phyloP scores from a whole-genome alignment of 35 echinoderm and acorn worm genomes.

The Stichopus chloronotus region DNA sequence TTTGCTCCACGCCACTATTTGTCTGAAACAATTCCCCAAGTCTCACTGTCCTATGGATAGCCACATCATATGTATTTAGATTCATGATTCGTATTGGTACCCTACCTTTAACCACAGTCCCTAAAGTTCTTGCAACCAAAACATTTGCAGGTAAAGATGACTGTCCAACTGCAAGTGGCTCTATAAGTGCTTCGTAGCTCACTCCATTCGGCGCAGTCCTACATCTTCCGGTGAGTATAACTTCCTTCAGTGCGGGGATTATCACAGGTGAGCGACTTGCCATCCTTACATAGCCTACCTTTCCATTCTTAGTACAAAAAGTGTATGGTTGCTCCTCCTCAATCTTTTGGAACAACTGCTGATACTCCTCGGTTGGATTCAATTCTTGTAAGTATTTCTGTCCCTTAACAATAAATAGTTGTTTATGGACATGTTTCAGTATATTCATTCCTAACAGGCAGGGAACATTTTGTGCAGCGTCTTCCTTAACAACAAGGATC shows the following conservation, averaged over 20 bases:
- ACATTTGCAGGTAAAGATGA: slow-evolving; percentile 45
- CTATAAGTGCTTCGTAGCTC: slow-evolving; percentile 26
- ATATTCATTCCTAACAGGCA: slow-evolving; percentile 54
- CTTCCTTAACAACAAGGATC: slow-evolving; percentile 31
- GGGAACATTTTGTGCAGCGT: not conserved
- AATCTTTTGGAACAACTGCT: slow-evolving; percentile 38
- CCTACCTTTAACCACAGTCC: not conserved
- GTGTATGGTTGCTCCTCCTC: not conserved
- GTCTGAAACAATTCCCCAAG: slow-evolving; percentile 36
- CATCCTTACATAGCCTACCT: slow-evolving; percentile 33
- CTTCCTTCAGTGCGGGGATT: slow-evolving; percentile 23
- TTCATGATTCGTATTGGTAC: slow-evolving; percentile 47
- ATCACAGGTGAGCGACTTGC: not conserved
- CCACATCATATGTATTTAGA: slow-evolving; percentile 15
- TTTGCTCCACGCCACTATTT: slow-evolving; percentile 3
- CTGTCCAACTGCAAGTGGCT: slow-evolving; percentile 11
- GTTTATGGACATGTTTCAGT: not conserved
- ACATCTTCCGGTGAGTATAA: slow-evolving; percentile 37
- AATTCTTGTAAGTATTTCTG: slow-evolving; percentile 27
- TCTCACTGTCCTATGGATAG: not conserved
- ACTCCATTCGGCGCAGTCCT: not conserved
- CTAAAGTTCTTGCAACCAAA: slow-evolving; percentile 14
- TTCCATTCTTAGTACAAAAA: slow-evolving; percentile 15
- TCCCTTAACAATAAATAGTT: slow-evolving; percentile 14
- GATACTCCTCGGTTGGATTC: not conserved